A percentile compares a stretch with the other conserved stretches of the same genome.
Conservation (phyloP, 2,113 vertebrate species). For the Tylochromis polylepis region DNA sequence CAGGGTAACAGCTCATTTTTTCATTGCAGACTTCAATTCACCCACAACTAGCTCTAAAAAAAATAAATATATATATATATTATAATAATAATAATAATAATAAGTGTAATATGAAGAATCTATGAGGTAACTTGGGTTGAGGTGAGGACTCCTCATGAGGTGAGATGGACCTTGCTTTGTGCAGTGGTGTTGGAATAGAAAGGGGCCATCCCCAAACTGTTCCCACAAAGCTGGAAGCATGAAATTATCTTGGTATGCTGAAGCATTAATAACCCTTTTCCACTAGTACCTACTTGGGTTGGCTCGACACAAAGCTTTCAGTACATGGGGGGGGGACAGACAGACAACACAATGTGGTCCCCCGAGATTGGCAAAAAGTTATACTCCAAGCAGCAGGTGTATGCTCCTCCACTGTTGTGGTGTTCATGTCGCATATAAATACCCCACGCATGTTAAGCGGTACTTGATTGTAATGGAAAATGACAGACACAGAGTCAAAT, state of each 20-base stretch:
- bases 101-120: neutral
- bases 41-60: neutral
- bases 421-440: neutral
- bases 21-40: neutral
- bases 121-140: neutral
- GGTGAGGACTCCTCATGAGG: neutral
- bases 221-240: neutral
- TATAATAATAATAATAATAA: no score
- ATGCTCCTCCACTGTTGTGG: neutral
- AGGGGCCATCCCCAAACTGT: neutral
- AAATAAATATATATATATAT: neutral
- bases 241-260: neutral
- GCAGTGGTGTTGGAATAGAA: neutral
- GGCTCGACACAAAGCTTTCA: neutral
- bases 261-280: neutral
- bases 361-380: neutral
- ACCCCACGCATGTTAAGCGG: fast-evolving
- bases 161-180: neutral
- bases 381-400: fast-evolving
- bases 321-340: no score
- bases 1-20: neutral
- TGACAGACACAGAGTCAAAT: fast-evolving
- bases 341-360: no score
- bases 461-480: neutral
- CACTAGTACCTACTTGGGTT: neutral